These are phyloP conservation scores for Oligia latruncula DNA, from an alignment of 2,888 invertebrate genomes.

Conservation along the genomic window DNA sequence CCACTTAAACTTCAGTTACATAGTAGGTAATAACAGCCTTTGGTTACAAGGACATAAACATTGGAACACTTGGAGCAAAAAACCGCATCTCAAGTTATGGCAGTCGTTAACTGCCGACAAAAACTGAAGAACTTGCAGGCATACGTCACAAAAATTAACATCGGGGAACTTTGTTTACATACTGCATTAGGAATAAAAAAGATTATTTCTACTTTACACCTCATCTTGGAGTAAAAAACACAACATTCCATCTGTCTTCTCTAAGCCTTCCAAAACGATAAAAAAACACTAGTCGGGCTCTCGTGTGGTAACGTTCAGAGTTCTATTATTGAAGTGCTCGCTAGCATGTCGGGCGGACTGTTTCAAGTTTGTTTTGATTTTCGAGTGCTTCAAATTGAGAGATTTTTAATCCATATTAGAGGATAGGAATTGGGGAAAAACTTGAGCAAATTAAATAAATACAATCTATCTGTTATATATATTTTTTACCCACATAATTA, in stretches of 20 bases:
- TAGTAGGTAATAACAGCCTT: constrained; percentile 49
- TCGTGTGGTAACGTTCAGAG: constrained; percentile 77
- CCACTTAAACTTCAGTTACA: constrained; percentile 48
- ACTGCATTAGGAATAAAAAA: constrained; percentile 79
- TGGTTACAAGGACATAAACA: constrained; percentile 35
- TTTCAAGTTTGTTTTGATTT: constrained; percentile 63
- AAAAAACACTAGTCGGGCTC: constrained; percentile 88
- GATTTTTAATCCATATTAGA: constrained; percentile 28
- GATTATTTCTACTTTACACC: constrained; percentile 84
- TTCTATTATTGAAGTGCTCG: constrained; percentile 76
- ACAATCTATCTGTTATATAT: background rate
- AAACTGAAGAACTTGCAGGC: constrained; percentile 54
- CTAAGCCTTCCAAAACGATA: constrained; percentile 89
- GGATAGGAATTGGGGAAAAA: background rate
- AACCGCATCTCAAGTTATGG: constrained; percentile 52
- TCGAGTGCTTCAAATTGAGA: constrained; percentile 48
- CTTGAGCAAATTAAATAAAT: background rate
- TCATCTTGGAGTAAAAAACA: constrained; percentile 85
- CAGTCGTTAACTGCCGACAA: constrained; percentile 61
- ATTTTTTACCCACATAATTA: background rate
- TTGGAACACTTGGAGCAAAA: constrained; percentile 47
- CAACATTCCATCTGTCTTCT: constrained; percentile 88
- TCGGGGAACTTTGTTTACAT: constrained; percentile 77
- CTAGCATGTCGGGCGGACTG: constrained; percentile 69
- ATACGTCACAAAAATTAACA: constrained; percentile 74